phyloP scores from a whole-genome alignment of 2,113 vertebrate genomes.

The Prionailurus bengalensis region DNA sequence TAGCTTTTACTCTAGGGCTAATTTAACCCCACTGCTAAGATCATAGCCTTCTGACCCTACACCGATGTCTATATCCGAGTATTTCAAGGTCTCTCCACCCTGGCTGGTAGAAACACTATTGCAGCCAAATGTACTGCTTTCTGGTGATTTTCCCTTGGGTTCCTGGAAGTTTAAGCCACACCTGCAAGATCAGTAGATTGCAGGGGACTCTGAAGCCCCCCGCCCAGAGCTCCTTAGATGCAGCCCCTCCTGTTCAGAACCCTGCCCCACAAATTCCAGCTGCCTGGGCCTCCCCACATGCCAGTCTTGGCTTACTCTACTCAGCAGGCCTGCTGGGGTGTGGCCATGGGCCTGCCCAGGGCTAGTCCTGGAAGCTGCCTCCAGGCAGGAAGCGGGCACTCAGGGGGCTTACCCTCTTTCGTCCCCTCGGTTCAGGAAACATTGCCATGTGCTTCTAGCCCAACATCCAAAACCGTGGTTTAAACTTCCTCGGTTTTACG shows the following conservation, averaged over 20 bases:
- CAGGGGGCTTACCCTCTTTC: too few species aligned
- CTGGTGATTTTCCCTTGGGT: not conserved
- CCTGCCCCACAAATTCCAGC: not conserved
- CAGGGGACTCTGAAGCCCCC: too few species aligned
- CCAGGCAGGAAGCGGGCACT: not conserved
- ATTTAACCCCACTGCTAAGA: not conserved
- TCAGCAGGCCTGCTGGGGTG: not conserved
- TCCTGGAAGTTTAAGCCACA: not conserved
- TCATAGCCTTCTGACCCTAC: not conserved
- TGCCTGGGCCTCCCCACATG: not conserved
- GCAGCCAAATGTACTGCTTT: not conserved
- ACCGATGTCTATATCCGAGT: accelerated
- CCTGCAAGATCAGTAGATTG: accelerated
- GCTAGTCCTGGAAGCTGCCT: not conserved
- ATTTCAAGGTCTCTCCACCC: not conserved
- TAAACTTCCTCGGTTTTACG: not conserved
- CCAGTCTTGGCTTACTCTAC: not conserved
- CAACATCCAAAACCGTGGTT: too few species aligned
- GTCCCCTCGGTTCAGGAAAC: not conserved
- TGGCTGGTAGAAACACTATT: not conserved
- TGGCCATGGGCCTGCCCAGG: not conserved
- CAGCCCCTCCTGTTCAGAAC: not conserved
- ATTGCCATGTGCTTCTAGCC: accelerated
- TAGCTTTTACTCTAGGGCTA: not conserved
- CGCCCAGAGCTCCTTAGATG: accelerated